Evolutionary conservation across 2,113 vertebrate genomes (phyloP).

Genomic region (Phyllopteryx taeniolatus): DNA sequence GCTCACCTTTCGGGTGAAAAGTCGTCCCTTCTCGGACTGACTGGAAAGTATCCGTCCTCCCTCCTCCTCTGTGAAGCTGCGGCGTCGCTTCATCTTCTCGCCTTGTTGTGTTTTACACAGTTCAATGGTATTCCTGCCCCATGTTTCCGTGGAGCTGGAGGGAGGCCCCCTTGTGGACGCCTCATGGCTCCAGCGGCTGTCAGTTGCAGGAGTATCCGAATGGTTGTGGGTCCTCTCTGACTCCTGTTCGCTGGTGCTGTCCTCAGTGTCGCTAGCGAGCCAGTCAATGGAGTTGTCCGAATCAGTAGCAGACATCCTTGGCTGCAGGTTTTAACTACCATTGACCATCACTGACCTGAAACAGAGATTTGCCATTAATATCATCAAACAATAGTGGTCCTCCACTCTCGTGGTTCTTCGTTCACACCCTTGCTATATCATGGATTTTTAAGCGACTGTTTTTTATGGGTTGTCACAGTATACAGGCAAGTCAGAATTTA

Average conservation of each 20-base stretch:
- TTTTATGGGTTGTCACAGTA: background rate
- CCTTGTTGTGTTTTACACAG: constrained; percentile 49
- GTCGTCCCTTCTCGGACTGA: constrained; percentile 50
- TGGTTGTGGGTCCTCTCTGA: constrained; percentile 37
- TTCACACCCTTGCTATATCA: background rate
- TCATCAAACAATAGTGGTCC: background rate
- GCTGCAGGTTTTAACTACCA: constrained; percentile 64
- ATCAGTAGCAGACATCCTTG: constrained; percentile 79
- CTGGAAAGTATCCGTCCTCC: constrained; percentile 52
- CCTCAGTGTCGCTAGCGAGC: constrained; percentile 75
- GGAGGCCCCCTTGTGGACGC: constrained; percentile 48
- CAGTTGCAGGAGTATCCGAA: constrained; percentile 34
- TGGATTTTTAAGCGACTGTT: no score
- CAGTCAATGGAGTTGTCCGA: constrained; percentile 79
- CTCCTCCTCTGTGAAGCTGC: constrained; percentile 40
- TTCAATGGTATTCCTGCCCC: constrained; percentile 33
- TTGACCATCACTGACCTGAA: constrained; percentile 76
- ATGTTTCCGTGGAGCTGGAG: constrained; percentile 35
- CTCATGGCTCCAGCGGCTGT: constrained; percentile 35
- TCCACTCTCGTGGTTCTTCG: background rate
- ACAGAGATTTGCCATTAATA: constrained; percentile 21
- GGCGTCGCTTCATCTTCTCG: constrained; percentile 64
- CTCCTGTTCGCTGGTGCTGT: constrained; percentile 61
- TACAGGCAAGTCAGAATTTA: background rate
- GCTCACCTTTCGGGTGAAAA: constrained; percentile 74